Conservation (phyloP, 2,888 invertebrate genomes). For the Hyposoter didymator region DNA sequence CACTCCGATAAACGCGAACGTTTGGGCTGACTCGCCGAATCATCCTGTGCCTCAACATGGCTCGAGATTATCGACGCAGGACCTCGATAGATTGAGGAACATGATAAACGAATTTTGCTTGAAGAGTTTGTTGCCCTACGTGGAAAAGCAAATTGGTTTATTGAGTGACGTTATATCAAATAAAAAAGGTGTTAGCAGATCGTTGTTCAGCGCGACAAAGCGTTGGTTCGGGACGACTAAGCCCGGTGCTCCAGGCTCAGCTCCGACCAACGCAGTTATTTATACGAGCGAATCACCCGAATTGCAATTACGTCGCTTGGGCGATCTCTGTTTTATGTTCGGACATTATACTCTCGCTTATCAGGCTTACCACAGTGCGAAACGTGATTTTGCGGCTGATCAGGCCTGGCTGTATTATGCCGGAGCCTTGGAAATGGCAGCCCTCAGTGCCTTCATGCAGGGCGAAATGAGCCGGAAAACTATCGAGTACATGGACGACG, state of each 20-base stretch:
- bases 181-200: constrained; percentile 96
- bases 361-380: constrained; percentile 97
- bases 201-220: constrained; percentile 96
- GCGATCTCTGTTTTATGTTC: constrained; percentile 98
- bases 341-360: constrained; percentile 96
- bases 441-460: constrained; percentile 95
- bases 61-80: constrained; percentile 90
- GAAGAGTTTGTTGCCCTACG: constrained; percentile 94
- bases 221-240: constrained; percentile 97
- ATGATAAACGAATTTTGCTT: constrained; percentile 95
- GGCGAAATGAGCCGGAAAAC: constrained; percentile 92
- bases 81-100: constrained; percentile 93
- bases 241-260: constrained; percentile 88
- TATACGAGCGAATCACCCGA: constrained; percentile 95
- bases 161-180: constrained; percentile 92
- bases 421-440: constrained; percentile 98
- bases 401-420: constrained; percentile 99
- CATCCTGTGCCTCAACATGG: constrained; percentile 88
- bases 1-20: constrained; percentile 85
- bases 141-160: constrained; percentile 94
- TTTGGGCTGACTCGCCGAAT: constrained; percentile 86
- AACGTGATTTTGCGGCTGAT: constrained; percentile 98
- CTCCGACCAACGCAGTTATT: constrained; percentile 92
- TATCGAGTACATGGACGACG: constrained; percentile 97
- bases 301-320: constrained; percentile 95